Evolutionary conservation across 1,140 invertebrate species (phyloP), one percentile per base, ranked within the genome.

Genomic region (Laupala kohalensis): DNA sequence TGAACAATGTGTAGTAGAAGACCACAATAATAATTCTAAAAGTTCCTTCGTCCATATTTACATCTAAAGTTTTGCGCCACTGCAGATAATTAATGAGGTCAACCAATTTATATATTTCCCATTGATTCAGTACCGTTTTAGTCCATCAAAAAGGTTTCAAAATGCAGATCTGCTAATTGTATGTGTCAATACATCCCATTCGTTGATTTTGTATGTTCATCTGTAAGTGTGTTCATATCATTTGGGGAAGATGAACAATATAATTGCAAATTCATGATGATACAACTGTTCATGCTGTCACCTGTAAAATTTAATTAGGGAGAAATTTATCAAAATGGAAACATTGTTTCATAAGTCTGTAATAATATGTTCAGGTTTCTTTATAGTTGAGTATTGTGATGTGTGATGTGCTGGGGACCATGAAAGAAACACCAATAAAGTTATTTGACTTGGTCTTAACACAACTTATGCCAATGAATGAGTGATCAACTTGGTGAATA

Each of bases 21-120:
- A 53, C 37, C 37, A 53, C 9, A 37, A 6, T 66, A 29, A 63
- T n/a, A 70, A 28, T 64, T 70, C 37, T 70, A 63, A 70, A 69
- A 68, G 28, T 68, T 68, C 67, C 67, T 68, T 68, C 2, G 28
- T 68, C 67, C 67, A 68, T n/a, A 29, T 6, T 68, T 29, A 28
- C 23, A 24, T 29, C 69, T 37, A 70, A 62, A 70, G 69, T 30
- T 24, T 13, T 30, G 27, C 37, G 28, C 27, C 69, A 70, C 37
- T 53, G 37, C 37, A 53, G 19, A 53, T 19, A 53, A 19, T n/a
- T 53, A 53, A 9, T 53, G 19, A 53, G 37, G 37, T 53, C 37
- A 53, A 53, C 37, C 37, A 53, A 9, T 19, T 2, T 53, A 53
- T 2, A 53, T 53, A 19, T 53, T 13, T 53, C 37, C 37, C 19